Conservation (phyloP, 2,888 invertebrate genomes). For the Dryobotodes eremita region DNA sequence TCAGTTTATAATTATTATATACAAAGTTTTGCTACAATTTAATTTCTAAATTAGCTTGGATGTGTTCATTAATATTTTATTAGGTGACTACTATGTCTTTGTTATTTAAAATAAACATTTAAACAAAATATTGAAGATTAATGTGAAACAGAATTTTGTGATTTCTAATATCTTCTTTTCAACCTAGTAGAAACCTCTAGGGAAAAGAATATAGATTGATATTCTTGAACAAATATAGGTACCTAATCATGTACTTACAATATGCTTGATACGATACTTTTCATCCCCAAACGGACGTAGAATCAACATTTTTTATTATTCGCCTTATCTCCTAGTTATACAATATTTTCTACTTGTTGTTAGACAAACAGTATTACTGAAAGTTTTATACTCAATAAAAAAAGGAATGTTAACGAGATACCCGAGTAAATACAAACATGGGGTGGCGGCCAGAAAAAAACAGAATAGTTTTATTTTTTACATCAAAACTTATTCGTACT, state of each 20-base stretch:
- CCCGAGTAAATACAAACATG: slow-evolving; percentile 64
- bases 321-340: background rate
- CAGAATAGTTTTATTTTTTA: slow-evolving; percentile 65
- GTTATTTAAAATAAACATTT: background rate
- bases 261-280: slow-evolving; percentile 10
- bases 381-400: slow-evolving; percentile 67
- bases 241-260: background rate
- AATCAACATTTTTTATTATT: slow-evolving; percentile 35
- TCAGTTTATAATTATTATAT: slow-evolving; percentile 1
- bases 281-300: slow-evolving; percentile 18
- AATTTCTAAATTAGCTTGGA: slow-evolving; percentile 13
- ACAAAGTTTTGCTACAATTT: slow-evolving; percentile 21
- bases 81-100: background rate
- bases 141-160: background rate
- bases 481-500: slow-evolving; percentile 62
- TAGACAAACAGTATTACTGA: slow-evolving; percentile 63
- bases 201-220: background rate
- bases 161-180: background rate
- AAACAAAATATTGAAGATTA: background rate
- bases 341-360: slow-evolving; percentile 46
- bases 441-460: slow-evolving; percentile 63
- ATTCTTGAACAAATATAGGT: slow-evolving; percentile 16
- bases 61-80: slow-evolving; percentile 6
- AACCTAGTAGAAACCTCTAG: background rate
- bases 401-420: slow-evolving; percentile 64